These are phyloP conservation scores for Ectemnius cavifrons DNA, from an alignment of 2,888 invertebrate species.

Conservation along the genomic window DNA sequence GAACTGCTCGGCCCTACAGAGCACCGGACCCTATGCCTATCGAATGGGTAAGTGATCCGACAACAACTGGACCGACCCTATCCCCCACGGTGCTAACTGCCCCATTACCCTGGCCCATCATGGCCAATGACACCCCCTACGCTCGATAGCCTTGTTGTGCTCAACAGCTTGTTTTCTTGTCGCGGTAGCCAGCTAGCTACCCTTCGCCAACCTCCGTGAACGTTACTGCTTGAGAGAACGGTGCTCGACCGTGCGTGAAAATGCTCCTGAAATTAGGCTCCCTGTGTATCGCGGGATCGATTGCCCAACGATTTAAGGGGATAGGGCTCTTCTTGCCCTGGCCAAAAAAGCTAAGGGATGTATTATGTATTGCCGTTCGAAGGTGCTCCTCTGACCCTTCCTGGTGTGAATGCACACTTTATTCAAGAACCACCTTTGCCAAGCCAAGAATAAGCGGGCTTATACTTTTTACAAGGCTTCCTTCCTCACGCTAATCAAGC, in stretches of 20 bases:
- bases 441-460: neutral
- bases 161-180: slow-evolving; percentile 54
- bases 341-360: slow-evolving; percentile 30
- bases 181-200: slow-evolving; percentile 3
- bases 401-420: neutral
- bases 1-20: slow-evolving; percentile 87
- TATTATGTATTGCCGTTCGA: neutral
- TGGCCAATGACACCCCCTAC: slow-evolving; percentile 25
- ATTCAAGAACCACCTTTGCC: neutral
- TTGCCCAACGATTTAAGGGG: slow-evolving; percentile 9
- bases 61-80: neutral
- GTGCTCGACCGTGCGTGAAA: slow-evolving; percentile 47
- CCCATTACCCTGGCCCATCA: slow-evolving; percentile 37
- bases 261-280: slow-evolving; percentile 55
- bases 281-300: slow-evolving; percentile 29
- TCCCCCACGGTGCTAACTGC: slow-evolving; percentile 37
- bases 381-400: neutral
- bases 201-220: too few species aligned
- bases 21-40: slow-evolving; percentile 72
- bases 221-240: slow-evolving; percentile 12
- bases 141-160: slow-evolving; percentile 38
- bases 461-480: neutral
- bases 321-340: neutral
- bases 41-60: slow-evolving; percentile 68
- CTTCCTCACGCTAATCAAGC: neutral